Conservation (phyloP, 2,888 invertebrate species). For the Ceraclea dissimilis region DNA sequence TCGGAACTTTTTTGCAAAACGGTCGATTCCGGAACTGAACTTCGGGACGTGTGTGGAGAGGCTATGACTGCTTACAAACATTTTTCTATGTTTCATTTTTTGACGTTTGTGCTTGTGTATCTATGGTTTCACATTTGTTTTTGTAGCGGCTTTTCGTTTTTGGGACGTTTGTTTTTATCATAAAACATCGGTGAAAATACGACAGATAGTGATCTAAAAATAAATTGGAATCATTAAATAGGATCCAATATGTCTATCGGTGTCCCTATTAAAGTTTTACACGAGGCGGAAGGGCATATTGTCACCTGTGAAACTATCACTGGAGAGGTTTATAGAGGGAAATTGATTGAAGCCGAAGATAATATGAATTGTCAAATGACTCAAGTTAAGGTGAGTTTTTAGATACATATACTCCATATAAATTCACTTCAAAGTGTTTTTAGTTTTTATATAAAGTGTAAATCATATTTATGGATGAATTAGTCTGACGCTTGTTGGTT, state of each 20-base stretch:
- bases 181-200: constrained; percentile 11
- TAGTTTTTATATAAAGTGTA: no score
- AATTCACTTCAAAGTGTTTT: no score
- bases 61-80: neutral
- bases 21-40: no score
- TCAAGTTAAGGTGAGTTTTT: constrained; percentile 63
- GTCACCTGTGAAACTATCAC: constrained; percentile 97
- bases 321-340: constrained; percentile 95
- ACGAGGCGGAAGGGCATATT: constrained; percentile 99
- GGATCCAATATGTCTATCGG: constrained; percentile 82
- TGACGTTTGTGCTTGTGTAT: no score
- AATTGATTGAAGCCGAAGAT: constrained; percentile 97
- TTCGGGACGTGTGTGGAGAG: no score
- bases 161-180: constrained; percentile 7
- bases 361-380: constrained; percentile 99
- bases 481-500: no score
- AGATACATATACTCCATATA: no score
- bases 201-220: neutral
- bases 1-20: no score
- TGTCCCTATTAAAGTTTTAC: constrained; percentile 98
- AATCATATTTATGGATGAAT: no score
- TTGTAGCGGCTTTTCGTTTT: constrained; percentile 11
- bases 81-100: neutral
- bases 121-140: constrained; percentile 6
- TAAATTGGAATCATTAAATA: neutral